These are phyloP conservation scores for Lepidurus packardi DNA, from an alignment of 1,140 invertebrate genomes.

Conservation along the genomic window DNA sequence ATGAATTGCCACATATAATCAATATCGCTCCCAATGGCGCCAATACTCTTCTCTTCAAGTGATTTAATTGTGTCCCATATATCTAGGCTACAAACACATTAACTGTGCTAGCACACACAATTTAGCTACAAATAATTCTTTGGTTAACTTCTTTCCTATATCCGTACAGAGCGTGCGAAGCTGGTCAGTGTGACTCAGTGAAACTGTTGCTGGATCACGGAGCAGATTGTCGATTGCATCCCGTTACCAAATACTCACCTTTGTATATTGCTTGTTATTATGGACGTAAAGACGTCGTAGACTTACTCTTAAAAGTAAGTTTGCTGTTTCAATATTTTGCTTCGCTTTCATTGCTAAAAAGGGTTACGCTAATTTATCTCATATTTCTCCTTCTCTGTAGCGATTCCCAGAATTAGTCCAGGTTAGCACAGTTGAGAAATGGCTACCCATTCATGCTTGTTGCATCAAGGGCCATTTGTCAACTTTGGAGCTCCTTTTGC, in stretches of 20 bases:
- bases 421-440: conserved; percentile 80
- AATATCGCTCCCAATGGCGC: conserved; percentile 79
- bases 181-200: conserved; percentile 73
- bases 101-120: too few species aligned
- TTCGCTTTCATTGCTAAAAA: conserved; percentile 25
- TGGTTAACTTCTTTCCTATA: conserved; percentile 7
- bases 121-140: neutral
- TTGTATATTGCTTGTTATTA: conserved; percentile 86
- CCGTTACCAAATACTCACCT: conserved; percentile 84
- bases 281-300: conserved; percentile 72
- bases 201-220: conserved; percentile 68
- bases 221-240: conserved; percentile 78
- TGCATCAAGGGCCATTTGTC: conserved; percentile 76
- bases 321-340: neutral
- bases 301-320: conserved; percentile 61
- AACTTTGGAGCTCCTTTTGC: conserved; percentile 69
- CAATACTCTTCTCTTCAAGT: conserved; percentile 79
- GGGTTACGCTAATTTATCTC: neutral
- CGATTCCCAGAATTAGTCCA: conserved; percentile 58
- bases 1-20: conserved; percentile 58
- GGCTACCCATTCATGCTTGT: conserved; percentile 87
- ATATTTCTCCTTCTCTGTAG: conserved; percentile 43
- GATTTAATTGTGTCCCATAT: conserved; percentile 43
- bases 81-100: too few species aligned
- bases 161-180: conserved; percentile 64